Conservation (phyloP, 2,888 invertebrate genomes). For the Notocelia uddmanniana region DNA sequence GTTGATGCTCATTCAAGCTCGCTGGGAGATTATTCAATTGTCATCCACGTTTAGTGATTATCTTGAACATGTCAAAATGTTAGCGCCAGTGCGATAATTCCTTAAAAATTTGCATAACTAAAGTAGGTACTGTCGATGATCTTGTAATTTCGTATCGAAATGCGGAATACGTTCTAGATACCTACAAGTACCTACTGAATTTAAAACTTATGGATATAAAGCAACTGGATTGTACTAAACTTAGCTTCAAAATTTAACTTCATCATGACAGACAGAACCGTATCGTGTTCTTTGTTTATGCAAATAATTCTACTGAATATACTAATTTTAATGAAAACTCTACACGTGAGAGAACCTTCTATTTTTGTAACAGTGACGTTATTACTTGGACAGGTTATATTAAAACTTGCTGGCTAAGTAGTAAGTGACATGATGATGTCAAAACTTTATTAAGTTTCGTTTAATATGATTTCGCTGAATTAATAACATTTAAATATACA, state of each 20-base stretch:
- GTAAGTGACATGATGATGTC: too few relatives aligned
- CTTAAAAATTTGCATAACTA: too few relatives aligned
- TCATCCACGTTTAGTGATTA: too few relatives aligned
- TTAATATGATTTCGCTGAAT: too few relatives aligned
- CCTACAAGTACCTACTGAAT: neutral
- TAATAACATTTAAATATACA: too few relatives aligned
- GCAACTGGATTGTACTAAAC: neutral
- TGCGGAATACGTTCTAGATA: neutral
- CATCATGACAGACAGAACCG: neutral
- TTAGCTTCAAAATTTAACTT: neutral
- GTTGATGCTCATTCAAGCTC: too few relatives aligned
- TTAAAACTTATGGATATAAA: neutral
- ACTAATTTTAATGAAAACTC: slow-evolving; percentile 5
- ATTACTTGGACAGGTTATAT: slow-evolving; percentile 8
- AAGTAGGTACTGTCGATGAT: too few relatives aligned
- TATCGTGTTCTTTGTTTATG: slow-evolving; percentile 11
- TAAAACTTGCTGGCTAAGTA: too few relatives aligned
- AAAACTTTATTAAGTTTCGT: too few relatives aligned
- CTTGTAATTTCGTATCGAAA: neutral
- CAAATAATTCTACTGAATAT: slow-evolving; percentile 1
- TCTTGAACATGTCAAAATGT: too few relatives aligned
- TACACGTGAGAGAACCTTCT: slow-evolving; percentile 10
- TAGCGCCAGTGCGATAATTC: too few relatives aligned
- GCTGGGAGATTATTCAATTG: too few relatives aligned
- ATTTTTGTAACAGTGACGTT: slow-evolving; percentile 23